phyloP scores from a whole-genome alignment of 2,113 vertebrate genomes.

The Silurus meridionalis region DNA sequence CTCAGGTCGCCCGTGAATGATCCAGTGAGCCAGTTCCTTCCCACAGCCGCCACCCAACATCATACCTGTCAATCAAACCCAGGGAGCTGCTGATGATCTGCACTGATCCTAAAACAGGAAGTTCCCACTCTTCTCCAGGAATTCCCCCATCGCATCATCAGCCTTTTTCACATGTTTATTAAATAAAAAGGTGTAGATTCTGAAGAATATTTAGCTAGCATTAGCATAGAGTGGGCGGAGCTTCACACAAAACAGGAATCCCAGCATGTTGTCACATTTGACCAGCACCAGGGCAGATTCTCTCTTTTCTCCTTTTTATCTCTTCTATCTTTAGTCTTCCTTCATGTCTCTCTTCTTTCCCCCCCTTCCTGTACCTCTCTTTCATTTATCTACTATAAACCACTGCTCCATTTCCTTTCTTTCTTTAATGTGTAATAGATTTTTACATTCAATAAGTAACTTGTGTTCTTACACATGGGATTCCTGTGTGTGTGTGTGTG shows the following conservation, averaged over 20 bases:
- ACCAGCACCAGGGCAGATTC: too few species aligned
- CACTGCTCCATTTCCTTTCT: too few species aligned
- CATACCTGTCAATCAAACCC: constrained; percentile 77
- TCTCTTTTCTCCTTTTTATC: too few species aligned
- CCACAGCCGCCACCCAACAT: constrained; percentile 97
- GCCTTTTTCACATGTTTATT: background rate
- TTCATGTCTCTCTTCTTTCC: too few species aligned
- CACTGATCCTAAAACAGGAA: background rate
- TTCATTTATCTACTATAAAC: too few species aligned
- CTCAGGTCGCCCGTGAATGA: constrained; percentile 86
- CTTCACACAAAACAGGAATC: too few species aligned
- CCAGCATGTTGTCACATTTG: too few species aligned
- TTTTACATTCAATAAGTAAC: too few species aligned
- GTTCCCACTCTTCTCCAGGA: background rate
- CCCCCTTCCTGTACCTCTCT: too few species aligned
- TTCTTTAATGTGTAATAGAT: too few species aligned
- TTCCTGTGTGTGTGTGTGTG: background rate
- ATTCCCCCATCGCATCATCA: background rate
- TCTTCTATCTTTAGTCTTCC: too few species aligned
- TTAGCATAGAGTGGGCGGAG: background rate
- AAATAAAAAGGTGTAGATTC: background rate
- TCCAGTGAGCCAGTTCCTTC: constrained; percentile 90
- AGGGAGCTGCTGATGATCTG: background rate
- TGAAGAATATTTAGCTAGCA: background rate
- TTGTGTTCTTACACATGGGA: too few species aligned